Evolutionary conservation across 2,797 vertebrate genomes (phyloP), one percentile per base, ranked within the genome.

Genomic region (Streptopelia turtur): DNA sequence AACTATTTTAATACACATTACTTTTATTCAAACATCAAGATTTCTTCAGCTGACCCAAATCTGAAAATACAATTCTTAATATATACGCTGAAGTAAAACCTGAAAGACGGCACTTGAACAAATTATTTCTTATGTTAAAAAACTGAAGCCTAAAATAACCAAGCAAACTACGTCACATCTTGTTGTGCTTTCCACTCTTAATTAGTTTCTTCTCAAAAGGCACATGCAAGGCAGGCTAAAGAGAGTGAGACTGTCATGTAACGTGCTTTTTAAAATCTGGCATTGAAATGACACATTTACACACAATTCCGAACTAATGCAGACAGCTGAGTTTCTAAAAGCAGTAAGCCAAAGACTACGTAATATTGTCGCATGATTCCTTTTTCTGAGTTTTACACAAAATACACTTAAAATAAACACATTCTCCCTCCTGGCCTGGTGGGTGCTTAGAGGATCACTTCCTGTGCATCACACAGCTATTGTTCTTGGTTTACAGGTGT

Each of bases 401-500:
- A 91, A 78, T 76, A 69, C 61, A 93, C 75, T 92, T 84, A 89
- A 89, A 97, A 53, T 69, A 83, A 47, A 74, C 88, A 91, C 15
- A 74, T 91, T 94, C 89, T 95, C 95, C 95, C 87, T 96, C 89
- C 91, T 91, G 0, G 78, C 88, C 89, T 82, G 76, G 65, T 79
- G 35, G 43, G 83, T 76, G 90, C 80, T 94, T 94, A 91, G 84
- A 96, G 97, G 98, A 97, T 90, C 20, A 93, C 93, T 99, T 99
- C 98, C 98, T 98, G 98, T 97, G 97, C 95, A 94, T 97, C 98
- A 98, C 98, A 90, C 83, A 94, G 56, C 96, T 95, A 99, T 99
- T 99, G 98, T 99, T 97, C 94, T 91, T 97, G 95, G 94, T 96
- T 92, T 87, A 95, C 98, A 99, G 99, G 98, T 99, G 99, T 96